Evolutionary conservation across 2,797 vertebrate genomes (phyloP).

Genomic region (Molothrus aeneus): DNA sequence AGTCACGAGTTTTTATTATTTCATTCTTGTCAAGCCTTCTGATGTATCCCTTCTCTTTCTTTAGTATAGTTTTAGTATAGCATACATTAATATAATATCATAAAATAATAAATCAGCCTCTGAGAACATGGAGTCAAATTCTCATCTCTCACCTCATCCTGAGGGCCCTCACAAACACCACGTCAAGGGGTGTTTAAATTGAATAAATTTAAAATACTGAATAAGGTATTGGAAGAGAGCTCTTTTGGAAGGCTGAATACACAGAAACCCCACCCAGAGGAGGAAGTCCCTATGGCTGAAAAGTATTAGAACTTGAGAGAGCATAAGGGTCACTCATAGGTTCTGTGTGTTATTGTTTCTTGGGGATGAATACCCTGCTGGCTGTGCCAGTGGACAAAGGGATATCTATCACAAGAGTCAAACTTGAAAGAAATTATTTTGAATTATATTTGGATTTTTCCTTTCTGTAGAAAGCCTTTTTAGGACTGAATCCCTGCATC

Average conservation of each 20-base stretch:
- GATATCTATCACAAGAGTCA: neutral
- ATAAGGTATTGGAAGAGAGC: neutral
- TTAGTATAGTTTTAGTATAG: too few relatives aligned
- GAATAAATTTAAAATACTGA: neutral
- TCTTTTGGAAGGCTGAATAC: neutral
- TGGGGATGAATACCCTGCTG: neutral
- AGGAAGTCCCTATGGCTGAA: neutral
- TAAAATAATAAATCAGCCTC: too few relatives aligned
- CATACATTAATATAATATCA: too few relatives aligned
- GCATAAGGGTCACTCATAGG: fast-evolving
- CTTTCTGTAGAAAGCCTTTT: neutral
- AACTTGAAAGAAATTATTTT: neutral
- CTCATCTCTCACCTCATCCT: too few relatives aligned
- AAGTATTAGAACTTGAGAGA: neutral
- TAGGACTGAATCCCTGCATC: neutral
- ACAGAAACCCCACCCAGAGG: neutral
- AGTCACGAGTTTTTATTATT: too few relatives aligned
- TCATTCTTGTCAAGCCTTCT: too few relatives aligned
- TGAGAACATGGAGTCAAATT: too few relatives aligned
- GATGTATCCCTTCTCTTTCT: too few relatives aligned
- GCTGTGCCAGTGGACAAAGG: neutral
- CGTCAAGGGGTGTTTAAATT: neutral
- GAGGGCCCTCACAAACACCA: too few relatives aligned
- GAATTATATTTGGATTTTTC: neutral
- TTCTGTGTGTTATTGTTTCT: neutral